Percentiles rank a stretch among this genome's conserved stretches.
Conservation (phyloP, 2,113 vertebrate species). For the Toxotes chatareus region DNA sequence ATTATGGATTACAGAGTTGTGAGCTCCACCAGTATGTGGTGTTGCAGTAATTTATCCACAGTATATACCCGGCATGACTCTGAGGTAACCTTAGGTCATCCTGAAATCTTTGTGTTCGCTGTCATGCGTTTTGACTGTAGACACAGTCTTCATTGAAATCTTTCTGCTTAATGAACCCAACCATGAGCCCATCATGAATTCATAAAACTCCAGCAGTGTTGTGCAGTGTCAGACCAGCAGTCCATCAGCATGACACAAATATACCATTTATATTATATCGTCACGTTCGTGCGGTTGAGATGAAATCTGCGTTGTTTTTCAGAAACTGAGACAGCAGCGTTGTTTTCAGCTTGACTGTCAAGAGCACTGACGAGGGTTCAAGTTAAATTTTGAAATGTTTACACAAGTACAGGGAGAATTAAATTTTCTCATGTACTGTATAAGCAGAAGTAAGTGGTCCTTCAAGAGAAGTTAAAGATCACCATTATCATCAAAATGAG, state of each 20-base stretch:
- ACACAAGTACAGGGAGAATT: not conserved
- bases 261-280: not conserved
- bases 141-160: not conserved
- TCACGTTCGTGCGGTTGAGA: not conserved
- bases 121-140: not conserved
- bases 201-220: conserved; percentile 4
- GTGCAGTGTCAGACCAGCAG: not conserved
- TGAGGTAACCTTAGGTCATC: conserved; percentile 2
- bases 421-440: not conserved
- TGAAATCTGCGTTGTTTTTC: not conserved
- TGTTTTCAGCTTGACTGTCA: not conserved
- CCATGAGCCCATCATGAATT: not conserved
- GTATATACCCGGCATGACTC: not conserved
- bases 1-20: conserved; percentile 31
- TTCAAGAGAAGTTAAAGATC: not conserved
- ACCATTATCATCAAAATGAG: not conserved
- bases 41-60: conserved; percentile 8
- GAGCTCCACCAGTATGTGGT: not conserved
- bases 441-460: not conserved
- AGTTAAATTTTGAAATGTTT: not conserved
- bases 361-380: not conserved
- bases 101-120: conserved; percentile 1
- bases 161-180: conserved; percentile 15
- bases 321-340: not conserved
- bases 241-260: not conserved